phyloP scores from a whole-genome alignment of 2,113 vertebrate species.

The Cavia aperea region DNA sequence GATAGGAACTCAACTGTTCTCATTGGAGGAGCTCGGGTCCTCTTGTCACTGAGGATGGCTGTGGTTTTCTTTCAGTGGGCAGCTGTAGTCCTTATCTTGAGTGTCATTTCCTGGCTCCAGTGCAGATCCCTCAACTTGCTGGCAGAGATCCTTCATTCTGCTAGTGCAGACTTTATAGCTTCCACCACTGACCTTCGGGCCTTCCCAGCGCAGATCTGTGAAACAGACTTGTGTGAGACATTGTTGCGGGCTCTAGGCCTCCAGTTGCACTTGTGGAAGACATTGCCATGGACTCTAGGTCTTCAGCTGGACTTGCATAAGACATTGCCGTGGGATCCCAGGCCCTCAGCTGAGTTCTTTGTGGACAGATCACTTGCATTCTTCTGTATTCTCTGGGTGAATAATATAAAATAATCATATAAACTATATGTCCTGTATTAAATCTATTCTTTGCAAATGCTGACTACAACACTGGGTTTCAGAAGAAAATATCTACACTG shows the following conservation, averaged over 20 bases:
- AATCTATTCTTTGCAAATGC: neutral
- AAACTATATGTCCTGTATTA: neutral
- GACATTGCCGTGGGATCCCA: neutral
- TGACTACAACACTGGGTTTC: neutral
- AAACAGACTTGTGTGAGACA: neutral
- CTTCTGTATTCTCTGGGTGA: neutral
- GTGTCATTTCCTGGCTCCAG: neutral
- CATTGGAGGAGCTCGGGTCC: neutral
- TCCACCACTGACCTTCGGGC: neutral
- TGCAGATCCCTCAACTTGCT: neutral
- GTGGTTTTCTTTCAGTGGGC: neutral
- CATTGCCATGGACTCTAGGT: neutral
- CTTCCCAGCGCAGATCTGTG: neutral
- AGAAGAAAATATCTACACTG: neutral
- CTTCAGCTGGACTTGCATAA: neutral
- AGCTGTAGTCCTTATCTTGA: neutral
- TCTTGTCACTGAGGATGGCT: neutral
- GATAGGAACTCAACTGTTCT: neutral
- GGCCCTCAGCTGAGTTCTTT: neutral
- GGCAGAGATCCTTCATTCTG: neutral
- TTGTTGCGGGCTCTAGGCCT: no score
- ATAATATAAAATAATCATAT: neutral
- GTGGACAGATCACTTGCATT: neutral
- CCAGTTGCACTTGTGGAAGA: no score
- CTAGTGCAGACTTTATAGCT: neutral